Evolutionary conservation across 2,888 invertebrate genomes (phyloP), one percentile per base, ranked within the genome.

Genomic region (Zelleria hepariella): DNA sequence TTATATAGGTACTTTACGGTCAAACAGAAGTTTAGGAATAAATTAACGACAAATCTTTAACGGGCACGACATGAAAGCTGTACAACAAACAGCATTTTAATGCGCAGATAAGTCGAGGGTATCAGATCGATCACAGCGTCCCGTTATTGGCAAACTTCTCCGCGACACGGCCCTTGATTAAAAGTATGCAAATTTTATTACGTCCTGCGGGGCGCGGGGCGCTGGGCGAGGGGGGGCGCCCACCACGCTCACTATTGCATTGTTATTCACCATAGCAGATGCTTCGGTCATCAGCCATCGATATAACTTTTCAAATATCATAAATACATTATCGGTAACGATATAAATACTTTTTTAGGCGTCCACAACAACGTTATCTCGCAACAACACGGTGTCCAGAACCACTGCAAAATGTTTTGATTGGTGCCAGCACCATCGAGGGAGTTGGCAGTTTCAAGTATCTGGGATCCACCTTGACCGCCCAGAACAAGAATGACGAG

Each of bases 101-200:
- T 80, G 75, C 77, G 77, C 73, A 76, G 77, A 79, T 80, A 80
- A 77, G 75, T 73, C 73, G 69, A 59, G 75, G 71, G 74, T 73
- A 74, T 75, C 75, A 78, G 81, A 86, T 87, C 86, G 86, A 86
- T 87, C 82, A 84, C 82, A 76, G 74, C 77, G 77, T 76, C 72
- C 77, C 89, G 84, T 86, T 89, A 89, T 89, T 88, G 89, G 86
- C 80, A 87, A 89, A 89, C 86, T 89, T 89, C 86, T 87, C 88
- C 85, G 78, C 88, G 89, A 89, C 89, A 89, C 81, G 87, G 81
- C 77, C 86, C 87, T 89, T 89, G 89, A 89, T 89, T 89, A 89
- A 89, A 89, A 89, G 89, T 89, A 89, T 89, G 89, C 89, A 89
- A 89, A 89, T 89, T 88, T 89, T 89, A 89, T 89, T 89, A 88